phyloP scores from a whole-genome alignment of 2,113 vertebrate species.

The Ifrita kowaldi region DNA sequence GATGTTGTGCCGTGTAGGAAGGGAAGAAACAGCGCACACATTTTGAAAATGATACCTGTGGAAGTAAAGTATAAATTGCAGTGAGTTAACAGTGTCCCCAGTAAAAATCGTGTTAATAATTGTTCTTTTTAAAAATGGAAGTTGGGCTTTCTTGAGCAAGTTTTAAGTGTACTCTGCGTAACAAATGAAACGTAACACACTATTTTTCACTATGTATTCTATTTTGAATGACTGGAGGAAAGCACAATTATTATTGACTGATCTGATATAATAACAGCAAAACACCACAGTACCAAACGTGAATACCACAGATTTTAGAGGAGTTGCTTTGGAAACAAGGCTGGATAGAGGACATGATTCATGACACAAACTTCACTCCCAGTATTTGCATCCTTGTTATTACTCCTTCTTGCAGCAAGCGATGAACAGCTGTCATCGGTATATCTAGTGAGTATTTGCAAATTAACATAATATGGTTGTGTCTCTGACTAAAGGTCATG shows the following conservation, averaged over 20 bases:
- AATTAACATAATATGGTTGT: background rate
- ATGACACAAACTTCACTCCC: background rate
- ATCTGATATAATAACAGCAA: background rate
- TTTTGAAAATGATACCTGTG: background rate
- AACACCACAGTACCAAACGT: background rate
- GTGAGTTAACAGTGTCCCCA: background rate
- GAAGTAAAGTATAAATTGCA: background rate
- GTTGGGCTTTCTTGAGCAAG: background rate
- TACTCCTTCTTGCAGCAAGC: background rate
- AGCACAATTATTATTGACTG: background rate
- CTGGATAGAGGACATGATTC: background rate
- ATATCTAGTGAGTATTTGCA: background rate
- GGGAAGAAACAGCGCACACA: background rate
- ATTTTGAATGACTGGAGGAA: background rate
- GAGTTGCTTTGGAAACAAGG: background rate
- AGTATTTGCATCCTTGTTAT: background rate
- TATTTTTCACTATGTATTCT: background rate
- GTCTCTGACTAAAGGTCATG: background rate
- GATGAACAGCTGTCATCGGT: background rate
- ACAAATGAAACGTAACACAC: background rate
- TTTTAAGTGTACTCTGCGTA: rapidly evolving
- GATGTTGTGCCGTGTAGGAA: background rate
- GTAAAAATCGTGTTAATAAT: background rate
- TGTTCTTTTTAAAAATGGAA: background rate
- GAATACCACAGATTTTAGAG: background rate